phyloP scores from a whole-genome alignment of 2,888 invertebrate species.

The Latrodectus hesperus region DNA sequence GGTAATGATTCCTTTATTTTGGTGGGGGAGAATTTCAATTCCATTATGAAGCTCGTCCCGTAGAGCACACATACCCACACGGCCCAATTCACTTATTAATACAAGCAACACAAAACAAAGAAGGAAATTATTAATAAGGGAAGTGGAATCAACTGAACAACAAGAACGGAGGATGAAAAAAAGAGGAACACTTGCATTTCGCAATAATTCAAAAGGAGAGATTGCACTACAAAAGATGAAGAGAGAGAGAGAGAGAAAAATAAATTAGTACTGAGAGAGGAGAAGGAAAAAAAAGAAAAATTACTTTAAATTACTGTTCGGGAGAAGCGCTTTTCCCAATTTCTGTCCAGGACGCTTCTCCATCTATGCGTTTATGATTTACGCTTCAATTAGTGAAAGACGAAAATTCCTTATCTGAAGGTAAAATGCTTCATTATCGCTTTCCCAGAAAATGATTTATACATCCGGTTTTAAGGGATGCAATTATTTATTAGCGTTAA shows the following conservation, averaged over 20 bases:
- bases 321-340: slow-evolving; percentile 36
- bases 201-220: slow-evolving; percentile 36
- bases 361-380: slow-evolving; percentile 46
- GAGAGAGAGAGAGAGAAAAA: slow-evolving; percentile 29
- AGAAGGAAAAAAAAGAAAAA: slow-evolving; percentile 32
- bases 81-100: slow-evolving; percentile 3
- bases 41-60: not conserved
- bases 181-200: slow-evolving; percentile 9
- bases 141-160: not conserved
- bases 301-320: slow-evolving; percentile 33
- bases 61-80: not conserved
- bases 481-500: slow-evolving; percentile 64
- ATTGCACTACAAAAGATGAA: slow-evolving; percentile 6
- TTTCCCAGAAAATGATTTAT: slow-evolving; percentile 56
- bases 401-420: slow-evolving; percentile 63
- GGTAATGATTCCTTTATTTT: not conserved
- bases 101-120: slow-evolving; percentile 23
- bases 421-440: slow-evolving; percentile 64
- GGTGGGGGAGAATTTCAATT: slow-evolving; percentile 4
- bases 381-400: slow-evolving; percentile 61
- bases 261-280: slow-evolving; percentile 31
- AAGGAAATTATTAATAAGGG: slow-evolving; percentile 9
- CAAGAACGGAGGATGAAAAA: not conserved
- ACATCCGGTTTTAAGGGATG: slow-evolving; percentile 62
- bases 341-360: slow-evolving; percentile 29